Evolutionary conservation across 1,140 invertebrate species (phyloP), one percentile per base, ranked within the genome.

Genomic region (Penaeus chinensis): DNA sequence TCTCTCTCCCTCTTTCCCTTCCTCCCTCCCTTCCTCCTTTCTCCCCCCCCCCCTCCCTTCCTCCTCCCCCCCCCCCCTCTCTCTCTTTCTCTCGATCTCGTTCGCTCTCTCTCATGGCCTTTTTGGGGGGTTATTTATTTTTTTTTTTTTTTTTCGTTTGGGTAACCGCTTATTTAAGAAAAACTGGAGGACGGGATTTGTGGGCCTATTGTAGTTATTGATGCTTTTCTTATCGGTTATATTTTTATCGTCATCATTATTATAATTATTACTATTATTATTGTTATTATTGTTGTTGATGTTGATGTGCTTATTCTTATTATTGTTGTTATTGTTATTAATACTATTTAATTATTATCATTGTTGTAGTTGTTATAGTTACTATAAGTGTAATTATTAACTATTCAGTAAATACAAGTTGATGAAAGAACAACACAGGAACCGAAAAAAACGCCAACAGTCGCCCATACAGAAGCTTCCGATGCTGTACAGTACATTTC

Each of bases 321-420:
- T 18, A 24, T 20, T 24, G 7, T 71, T n/a, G 8, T 71, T 71
- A 71, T n/a, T 71, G 22, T 71, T 71, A 71, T 71, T 71, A 27
- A 20, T 71, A 71, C 27, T 71, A 71, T 71, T 71, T 71, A 27
- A 71, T 27, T 71, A 71, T 22, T 71, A 71, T 71, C 27, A 27
- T 71, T 71, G 3, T 71, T 71, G 4, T 42, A 0, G 7, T 42
- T 42, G 7, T 42, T 42, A 42, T 42, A 7, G n/a, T 71, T 71
- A n/a, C 22, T 27, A n/a, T 71, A 4, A 18, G 18, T 71, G n/a
- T 71, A 4, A 2, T 69, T 20, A n/a, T 69, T 18, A 24, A 69
- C 32, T n/a, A 69, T 22, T 80, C 32, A 32, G 0, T 32, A 32
- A 32, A 32, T 32, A 32, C 32, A 32, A 32, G 32, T 32, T 32